Conservation (phyloP, 2,113 vertebrate species). For the Acrocephalus kingi region DNA sequence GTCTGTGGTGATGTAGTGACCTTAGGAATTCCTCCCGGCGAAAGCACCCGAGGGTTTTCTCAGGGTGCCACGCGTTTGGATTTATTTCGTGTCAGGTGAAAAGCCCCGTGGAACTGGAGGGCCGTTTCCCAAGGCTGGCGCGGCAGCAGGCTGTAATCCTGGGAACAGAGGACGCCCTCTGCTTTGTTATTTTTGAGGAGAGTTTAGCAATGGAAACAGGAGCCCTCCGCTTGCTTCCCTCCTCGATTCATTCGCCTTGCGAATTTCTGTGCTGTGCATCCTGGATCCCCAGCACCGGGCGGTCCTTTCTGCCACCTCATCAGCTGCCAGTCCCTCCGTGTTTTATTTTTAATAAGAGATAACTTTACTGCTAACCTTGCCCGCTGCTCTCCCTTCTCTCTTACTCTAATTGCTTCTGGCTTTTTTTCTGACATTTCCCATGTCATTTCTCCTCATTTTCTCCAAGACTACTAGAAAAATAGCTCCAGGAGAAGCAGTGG, state of each 20-base stretch:
- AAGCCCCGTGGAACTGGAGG: neutral
- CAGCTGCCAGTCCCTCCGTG: neutral
- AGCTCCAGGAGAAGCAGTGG: conserved; percentile 18
- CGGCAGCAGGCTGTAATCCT: neutral
- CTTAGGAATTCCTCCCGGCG: neutral
- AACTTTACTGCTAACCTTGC: conserved; percentile 59
- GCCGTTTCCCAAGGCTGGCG: neutral
- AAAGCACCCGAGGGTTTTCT: neutral
- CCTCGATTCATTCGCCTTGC: neutral
- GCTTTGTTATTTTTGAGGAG: conserved; percentile 50
- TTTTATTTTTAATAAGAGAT: conserved; percentile 57
- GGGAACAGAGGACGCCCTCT: conserved; percentile 45
- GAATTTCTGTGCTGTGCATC: neutral
- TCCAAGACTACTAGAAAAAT: conserved; percentile 41
- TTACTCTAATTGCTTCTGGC: conserved; percentile 64
- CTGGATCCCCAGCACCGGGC: neutral
- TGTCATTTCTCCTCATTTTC: conserved; percentile 64
- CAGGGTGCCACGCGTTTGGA: neutral
- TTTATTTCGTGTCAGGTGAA: neutral
- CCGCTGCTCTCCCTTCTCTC: conserved; percentile 37
- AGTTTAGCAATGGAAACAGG: conserved; percentile 27
- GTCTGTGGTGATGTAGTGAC: neutral
- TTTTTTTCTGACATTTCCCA: conserved; percentile 70
- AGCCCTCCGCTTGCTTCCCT: neutral
- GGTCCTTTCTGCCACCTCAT: conserved; percentile 26